Conservation (phyloP, 2,888 invertebrate species). For the Saturnia pavonia region DNA sequence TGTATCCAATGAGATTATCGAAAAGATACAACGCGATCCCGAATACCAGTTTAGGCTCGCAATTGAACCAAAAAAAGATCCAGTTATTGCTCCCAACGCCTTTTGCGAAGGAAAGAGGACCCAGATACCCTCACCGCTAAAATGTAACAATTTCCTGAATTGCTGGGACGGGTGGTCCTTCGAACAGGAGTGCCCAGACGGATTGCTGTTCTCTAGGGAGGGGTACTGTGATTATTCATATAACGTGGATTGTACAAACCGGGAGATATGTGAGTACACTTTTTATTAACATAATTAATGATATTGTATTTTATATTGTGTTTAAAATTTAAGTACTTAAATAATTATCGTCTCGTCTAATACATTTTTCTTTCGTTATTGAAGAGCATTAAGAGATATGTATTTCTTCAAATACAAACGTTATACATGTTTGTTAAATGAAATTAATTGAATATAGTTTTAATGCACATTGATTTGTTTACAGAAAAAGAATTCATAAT, state of each 20-base stretch:
- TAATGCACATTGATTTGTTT: no score
- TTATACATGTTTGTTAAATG: no score
- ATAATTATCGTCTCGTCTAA: not conserved
- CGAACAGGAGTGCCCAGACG: slow-evolving; percentile 85
- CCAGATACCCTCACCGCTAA: slow-evolving; percentile 82
- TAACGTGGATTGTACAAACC: slow-evolving; percentile 83
- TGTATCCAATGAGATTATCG: slow-evolving; percentile 66
- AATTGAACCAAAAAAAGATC: slow-evolving; percentile 51
- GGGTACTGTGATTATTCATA: slow-evolving; percentile 84
- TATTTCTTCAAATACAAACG: no score
- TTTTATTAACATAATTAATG: not conserved
- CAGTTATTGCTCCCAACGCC: slow-evolving; percentile 55
- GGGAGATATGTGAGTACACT: slow-evolving; percentile 35
- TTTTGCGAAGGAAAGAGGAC: slow-evolving; percentile 77
- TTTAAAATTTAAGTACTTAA: not conserved
- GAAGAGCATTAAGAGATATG: no score
- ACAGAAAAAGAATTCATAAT: no score
- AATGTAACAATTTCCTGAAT: slow-evolving; percentile 85
- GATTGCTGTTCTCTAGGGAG: slow-evolving; percentile 81
- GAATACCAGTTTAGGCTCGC: slow-evolving; percentile 62
- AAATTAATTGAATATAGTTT: no score
- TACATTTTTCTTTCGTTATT: no score
- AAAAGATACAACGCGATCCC: slow-evolving; percentile 62
- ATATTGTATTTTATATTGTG: not conserved
- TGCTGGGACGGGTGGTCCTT: slow-evolving; percentile 87